Base-by-base conservation (phyloP, 2,888 invertebrate genomes). In the Scelioninae gen. 1 region DNA sequence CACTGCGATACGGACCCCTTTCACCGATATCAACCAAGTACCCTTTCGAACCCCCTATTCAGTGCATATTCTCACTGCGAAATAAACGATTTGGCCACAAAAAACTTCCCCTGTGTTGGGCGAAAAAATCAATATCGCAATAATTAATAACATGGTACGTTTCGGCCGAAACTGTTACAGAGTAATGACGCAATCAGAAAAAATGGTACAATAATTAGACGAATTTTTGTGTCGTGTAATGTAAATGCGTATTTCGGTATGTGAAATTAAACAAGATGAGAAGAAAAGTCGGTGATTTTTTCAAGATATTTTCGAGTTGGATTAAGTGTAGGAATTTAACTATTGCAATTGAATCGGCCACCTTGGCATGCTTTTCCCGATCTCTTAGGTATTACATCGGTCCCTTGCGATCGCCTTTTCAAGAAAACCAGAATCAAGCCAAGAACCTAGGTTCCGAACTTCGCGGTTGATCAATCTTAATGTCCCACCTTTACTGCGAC, bases 1-100 rank as follows among this genome's bases (percentile, higher is more conserved):
- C 87, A 87, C 86, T 82, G 86, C 85, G 72, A 87, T 82, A 85
- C 87, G 85, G 91, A 89, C 90, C 91, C 91, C 92, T 92, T 92
- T 92, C 91, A 91, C 91, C 88, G 85, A 84, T 85, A 85, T 86
- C 75, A n/a, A 76, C 84, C 83, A 85, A 84, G 85, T 88, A 87
- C 88, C 89, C 89, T 89, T 87, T 88, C 86, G 85, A 85, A 85
- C 87, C 88, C 81, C 88, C 88, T 49, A 72, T 55, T 66, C 72
- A 49, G 56, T 8, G 51, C 53, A 66, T 55, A 60, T 63, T 82
- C 82, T 63, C 55, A 80, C 68, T 55, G 1, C 23, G 31, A 8
- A 5, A 16, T 13, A 32, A 43, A 43, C 10, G 40, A 13, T 62
- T 53, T 45, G 53, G 40, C 16, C 40, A 31, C 53, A 40, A 53